A percentile compares a stretch with the other conserved stretches of the same genome.
phyloP scores from a whole-genome alignment of 1,140 invertebrate genomes.

The Drosophila quadrilineata region DNA sequence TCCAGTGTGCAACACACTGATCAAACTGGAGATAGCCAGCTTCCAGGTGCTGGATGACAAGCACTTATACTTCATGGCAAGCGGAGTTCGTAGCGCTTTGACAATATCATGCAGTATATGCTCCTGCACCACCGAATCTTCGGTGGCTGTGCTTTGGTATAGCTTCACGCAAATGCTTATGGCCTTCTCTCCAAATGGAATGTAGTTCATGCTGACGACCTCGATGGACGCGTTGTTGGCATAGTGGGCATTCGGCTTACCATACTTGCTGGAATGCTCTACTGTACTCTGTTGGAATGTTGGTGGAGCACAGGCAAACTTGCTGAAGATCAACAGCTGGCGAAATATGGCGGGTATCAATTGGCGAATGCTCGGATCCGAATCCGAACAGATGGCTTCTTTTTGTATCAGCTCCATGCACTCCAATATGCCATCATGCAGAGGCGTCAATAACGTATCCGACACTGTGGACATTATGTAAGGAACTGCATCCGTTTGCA shows the following conservation, averaged over 20 bases:
- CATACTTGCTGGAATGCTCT: constrained; percentile 74
- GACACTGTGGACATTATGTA: constrained; percentile 89
- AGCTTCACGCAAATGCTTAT: constrained; percentile 90
- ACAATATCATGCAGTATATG: constrained; percentile 90
- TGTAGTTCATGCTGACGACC: constrained; percentile 92
- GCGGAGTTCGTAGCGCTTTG: constrained; percentile 86
- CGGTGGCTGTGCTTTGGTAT: constrained; percentile 90
- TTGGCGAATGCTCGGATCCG: constrained; percentile 83
- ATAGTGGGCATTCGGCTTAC: constrained; percentile 65
- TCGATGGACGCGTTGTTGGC: constrained; percentile 83
- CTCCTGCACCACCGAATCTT: constrained; percentile 88
- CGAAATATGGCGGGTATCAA: constrained; percentile 91
- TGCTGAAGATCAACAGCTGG: constrained; percentile 89
- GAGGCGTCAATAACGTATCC: constrained; percentile 89
- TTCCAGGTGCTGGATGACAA: constrained; percentile 93
- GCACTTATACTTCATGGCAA: constrained; percentile 92
- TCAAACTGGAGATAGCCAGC: constrained; percentile 89
- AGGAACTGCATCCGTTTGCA: constrained; percentile 91
- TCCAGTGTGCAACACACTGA: constrained; percentile 91
- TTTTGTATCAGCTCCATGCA: constrained; percentile 91
- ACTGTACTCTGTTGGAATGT: constrained; percentile 83
- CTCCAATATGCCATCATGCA: constrained; percentile 91
- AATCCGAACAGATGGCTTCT: constrained; percentile 87
- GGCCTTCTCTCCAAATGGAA: constrained; percentile 93
- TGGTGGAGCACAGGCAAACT: constrained; percentile 88